Base-by-base conservation (phyloP, 2,113 vertebrate species). In the Megaceryle maxima region DNA sequence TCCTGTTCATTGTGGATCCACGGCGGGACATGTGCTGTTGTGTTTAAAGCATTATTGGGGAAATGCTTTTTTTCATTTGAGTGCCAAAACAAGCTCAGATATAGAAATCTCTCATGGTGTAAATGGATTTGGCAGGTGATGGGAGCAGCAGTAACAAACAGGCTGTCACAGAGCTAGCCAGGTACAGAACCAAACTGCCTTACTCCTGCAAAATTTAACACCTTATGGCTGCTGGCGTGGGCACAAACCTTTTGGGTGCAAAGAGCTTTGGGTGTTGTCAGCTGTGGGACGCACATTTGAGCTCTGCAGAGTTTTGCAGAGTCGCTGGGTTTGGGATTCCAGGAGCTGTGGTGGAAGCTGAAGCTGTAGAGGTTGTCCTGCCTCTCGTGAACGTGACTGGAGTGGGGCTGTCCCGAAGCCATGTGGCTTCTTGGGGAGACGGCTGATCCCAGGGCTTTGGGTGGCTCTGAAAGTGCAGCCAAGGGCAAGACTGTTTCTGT, bases 21-120 rank as follows among this genome's bases (percentile, higher is more conserved):
- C 1, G 1, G 21, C 8, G 62, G 60, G 64, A 33, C 25, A 3
- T 0, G 0, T 15, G 53, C 62, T 37, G 11, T 24, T 33, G 57
- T 39, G 26, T 22, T 73, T 48, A 63, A 46, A 83, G 33, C 13
- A 0, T 44, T 46, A 2, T 0, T 64, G 62, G 35, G 48, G 35
- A 57, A 51, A 51, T 35, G 13, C 19, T 46, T 63, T 64, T 64
- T 60, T 39, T 31, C 21, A 5, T 11, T n/a, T 37, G 18, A 19
- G 33, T 60, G 55, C 17, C 25, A 43, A 43, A 79, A 1, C 19
- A 9, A 83, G 41, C 29, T 43, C 19, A 13, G 35, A 4, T 46
- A 50, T 63, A 11, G 70, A 29, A 70, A 28, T 13, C 14, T 75
- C 5, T 2, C 9, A 2, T 20, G 57, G 19, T 43, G 31, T 41